Evolutionary conservation across 2,797 vertebrate species (phyloP).

Genomic region (Peromyscus melanophrys): DNA sequence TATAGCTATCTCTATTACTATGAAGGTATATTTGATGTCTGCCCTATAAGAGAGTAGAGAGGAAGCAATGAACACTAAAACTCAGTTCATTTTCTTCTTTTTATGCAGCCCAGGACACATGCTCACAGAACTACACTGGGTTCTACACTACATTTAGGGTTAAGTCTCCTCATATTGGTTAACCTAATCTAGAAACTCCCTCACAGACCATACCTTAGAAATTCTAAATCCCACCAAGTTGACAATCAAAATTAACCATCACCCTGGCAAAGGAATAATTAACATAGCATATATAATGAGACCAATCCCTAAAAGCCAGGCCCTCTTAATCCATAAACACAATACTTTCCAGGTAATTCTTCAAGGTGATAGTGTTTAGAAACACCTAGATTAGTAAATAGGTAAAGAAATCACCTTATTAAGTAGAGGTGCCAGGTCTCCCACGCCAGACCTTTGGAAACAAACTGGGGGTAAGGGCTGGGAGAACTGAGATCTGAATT

Average conservation of each 20-base stretch:
- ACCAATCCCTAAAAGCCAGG: neutral
- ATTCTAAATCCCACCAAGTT: neutral
- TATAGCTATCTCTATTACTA: neutral
- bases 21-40: neutral
- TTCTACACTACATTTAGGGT: neutral
- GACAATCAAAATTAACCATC: neutral
- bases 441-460: neutral
- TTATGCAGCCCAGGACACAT: neutral
- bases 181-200: neutral
- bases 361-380: neutral
- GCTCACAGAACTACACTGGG: neutral
- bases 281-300: neutral
- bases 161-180: neutral
- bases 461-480: neutral
- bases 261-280: constrained; percentile 28
- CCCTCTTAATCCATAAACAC: neutral
- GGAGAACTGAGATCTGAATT: neutral
- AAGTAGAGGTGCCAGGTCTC: neutral
- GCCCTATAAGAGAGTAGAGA: neutral
- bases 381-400: neutral
- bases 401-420: neutral
- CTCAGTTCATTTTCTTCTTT: neutral
- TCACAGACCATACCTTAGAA: neutral
- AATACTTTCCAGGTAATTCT: neutral
- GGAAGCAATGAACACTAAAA: neutral